Conservation (phyloP, 2,888 invertebrate species). For the Calephelis perditalis region DNA sequence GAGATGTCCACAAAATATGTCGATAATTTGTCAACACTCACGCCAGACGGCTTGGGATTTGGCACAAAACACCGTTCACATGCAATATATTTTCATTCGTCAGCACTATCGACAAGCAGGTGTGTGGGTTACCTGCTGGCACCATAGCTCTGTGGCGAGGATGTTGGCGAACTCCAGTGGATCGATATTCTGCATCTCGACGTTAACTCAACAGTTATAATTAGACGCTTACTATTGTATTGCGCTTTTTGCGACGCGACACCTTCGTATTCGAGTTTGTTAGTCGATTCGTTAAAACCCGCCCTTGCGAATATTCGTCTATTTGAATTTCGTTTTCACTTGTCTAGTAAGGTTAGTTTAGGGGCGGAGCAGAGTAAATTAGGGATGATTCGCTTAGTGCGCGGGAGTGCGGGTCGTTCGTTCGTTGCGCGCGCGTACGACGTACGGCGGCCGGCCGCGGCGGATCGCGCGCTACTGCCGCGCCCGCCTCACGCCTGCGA, state of each 20-base stretch:
- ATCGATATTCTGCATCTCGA: constrained; percentile 81
- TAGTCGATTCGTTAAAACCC: constrained; percentile 76
- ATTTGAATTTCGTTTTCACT: constrained; percentile 44
- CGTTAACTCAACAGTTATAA: constrained; percentile 67
- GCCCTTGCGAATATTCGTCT: constrained; percentile 65
- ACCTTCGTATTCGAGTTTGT: constrained; percentile 75
- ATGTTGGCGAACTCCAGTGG: constrained; percentile 91
- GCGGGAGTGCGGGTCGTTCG: constrained; percentile 77
- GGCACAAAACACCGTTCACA: constrained; percentile 23
- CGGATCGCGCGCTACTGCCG: constrained; percentile 74
- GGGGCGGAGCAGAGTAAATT: constrained; percentile 54
- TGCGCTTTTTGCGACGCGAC: constrained; percentile 77
- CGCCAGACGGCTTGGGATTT: constrained; percentile 31
- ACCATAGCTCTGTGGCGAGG: constrained; percentile 89
- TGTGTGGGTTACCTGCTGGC: constrained; percentile 83
- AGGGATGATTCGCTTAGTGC: constrained; percentile 46
- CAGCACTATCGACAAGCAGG: not conserved
- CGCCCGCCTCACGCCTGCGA: constrained; percentile 56
- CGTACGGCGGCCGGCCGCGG: constrained; percentile 75
- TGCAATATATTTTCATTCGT: constrained; percentile 1
- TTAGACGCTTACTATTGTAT: constrained; percentile 77
- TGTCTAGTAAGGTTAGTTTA: constrained; percentile 30
- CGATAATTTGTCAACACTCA: not conserved
- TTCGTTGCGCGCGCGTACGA: constrained; percentile 75
- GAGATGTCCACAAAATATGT: constrained; percentile 12